These are phyloP conservation scores for Ectemnius continuus DNA, from an alignment of 2,888 invertebrate species.

Conservation along the genomic window DNA sequence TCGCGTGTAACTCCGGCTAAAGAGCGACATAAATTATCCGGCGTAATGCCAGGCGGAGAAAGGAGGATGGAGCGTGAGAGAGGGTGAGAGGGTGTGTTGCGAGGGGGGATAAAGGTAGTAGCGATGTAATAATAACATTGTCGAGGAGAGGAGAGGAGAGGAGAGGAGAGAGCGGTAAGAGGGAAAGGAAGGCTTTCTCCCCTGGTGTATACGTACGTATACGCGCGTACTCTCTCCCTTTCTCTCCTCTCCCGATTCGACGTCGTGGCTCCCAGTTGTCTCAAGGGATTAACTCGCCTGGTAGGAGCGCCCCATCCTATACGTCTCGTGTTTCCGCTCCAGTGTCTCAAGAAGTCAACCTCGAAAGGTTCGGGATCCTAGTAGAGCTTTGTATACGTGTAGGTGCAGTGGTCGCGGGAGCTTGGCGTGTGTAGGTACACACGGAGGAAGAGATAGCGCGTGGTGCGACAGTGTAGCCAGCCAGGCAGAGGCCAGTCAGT, in stretches of 20 bases:
- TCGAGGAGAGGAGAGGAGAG: constrained; percentile 63
- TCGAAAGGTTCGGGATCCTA: constrained; percentile 59
- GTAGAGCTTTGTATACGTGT: constrained; percentile 32
- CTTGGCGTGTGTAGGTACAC: constrained; percentile 9
- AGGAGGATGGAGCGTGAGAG: constrained; percentile 39
- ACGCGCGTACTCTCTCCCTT: constrained; percentile 34
- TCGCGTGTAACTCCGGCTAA: constrained; percentile 41
- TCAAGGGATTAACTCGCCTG: constrained; percentile 69
- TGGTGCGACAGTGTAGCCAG: too few relatives aligned
- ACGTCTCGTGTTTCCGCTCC: constrained; percentile 66
- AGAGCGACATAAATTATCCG: constrained; percentile 67
- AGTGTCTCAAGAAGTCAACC: constrained; percentile 65
- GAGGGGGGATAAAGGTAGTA: too few relatives aligned
- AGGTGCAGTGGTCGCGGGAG: neutral
- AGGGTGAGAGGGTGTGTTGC: too few relatives aligned
- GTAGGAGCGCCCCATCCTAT: constrained; percentile 62
- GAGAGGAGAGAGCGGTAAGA: constrained; percentile 34
- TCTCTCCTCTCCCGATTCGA: constrained; percentile 54
- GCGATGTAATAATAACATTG: constrained; percentile 67
- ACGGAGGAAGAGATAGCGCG: too few relatives aligned
- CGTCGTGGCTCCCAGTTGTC: constrained; percentile 64
- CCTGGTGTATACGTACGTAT: too few relatives aligned
- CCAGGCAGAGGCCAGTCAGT: too few relatives aligned
- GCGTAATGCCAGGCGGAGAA: constrained; percentile 49
- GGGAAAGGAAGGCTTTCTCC: too few relatives aligned